These are phyloP conservation scores for Papilio xuthus DNA, from an alignment of 1,140 invertebrate species.

Conservation along the genomic window DNA sequence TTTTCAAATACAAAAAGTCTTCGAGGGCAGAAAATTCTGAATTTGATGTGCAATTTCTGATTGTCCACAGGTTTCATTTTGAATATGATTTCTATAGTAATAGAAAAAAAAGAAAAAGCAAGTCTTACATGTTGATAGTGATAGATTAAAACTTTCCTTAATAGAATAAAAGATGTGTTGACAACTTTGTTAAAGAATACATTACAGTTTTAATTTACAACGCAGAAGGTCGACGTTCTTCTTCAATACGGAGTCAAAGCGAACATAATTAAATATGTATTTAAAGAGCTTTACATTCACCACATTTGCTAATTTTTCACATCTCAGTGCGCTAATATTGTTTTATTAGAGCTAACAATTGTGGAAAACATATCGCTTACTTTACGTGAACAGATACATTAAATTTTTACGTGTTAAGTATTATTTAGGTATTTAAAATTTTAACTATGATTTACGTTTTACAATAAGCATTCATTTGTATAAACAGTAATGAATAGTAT, in stretches of 20 bases:
- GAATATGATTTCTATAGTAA: not conserved
- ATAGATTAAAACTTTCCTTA: not conserved
- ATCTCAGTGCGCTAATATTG: conserved; percentile 10
- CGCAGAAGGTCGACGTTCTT: not conserved
- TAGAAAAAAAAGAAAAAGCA: too few relatives aligned
- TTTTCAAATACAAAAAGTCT: too few relatives aligned
- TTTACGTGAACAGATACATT: not conserved
- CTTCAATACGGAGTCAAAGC: not conserved
- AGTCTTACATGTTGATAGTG: not conserved
- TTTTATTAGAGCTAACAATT: not conserved
- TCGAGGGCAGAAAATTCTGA: not conserved
- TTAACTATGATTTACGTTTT: too few relatives aligned
- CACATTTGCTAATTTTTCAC: not conserved
- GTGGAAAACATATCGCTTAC: not conserved
- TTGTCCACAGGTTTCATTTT: not conserved
- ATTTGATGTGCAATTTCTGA: not conserved
- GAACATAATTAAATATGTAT: conserved; percentile 2
- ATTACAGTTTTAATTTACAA: conserved; percentile 18
- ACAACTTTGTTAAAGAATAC: conserved; percentile 3
- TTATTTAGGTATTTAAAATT: too few relatives aligned
- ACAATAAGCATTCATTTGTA: not conserved
- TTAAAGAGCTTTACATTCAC: not conserved
- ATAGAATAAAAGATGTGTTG: not conserved
- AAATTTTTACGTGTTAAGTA: too few relatives aligned
- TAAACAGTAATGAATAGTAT: not conserved